Evolutionary conservation across 2,113 vertebrate species (phyloP).

Genomic region (Ranitomeya imitator): DNA sequence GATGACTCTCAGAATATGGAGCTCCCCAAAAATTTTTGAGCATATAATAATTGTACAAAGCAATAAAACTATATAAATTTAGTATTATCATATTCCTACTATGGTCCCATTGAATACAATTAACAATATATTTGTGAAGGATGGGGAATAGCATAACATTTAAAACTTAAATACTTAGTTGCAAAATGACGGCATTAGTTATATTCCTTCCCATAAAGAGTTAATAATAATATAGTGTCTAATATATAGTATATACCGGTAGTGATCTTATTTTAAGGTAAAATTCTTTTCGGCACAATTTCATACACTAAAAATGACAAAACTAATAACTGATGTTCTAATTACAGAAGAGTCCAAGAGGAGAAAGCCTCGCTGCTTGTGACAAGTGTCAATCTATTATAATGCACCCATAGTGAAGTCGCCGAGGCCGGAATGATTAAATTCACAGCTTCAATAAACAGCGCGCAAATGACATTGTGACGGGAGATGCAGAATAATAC

Average conservation of each 20-base stretch:
- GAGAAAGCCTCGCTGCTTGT: conserved; percentile 57
- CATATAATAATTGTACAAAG: too few relatives aligned
- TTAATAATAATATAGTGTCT: too few relatives aligned
- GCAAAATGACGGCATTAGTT: too few relatives aligned
- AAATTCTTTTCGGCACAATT: neutral
- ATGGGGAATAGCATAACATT: too few relatives aligned
- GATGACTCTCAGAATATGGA: too few relatives aligned
- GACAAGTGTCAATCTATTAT: conserved; percentile 62
- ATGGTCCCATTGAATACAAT: too few relatives aligned
- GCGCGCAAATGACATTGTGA: conserved; percentile 69
- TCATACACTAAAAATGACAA: neutral
- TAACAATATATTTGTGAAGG: too few relatives aligned
- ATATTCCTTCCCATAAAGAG: too few relatives aligned
- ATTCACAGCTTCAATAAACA: conserved; percentile 75
- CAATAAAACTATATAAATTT: too few relatives aligned
- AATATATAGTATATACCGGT: neutral
- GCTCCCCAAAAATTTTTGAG: too few relatives aligned
- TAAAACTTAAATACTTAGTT: too few relatives aligned
- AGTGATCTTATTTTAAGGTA: neutral
- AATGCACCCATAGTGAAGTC: conserved; percentile 59
- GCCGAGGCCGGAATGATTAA: conserved; percentile 67
- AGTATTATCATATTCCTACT: too few relatives aligned
- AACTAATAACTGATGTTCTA: neutral
- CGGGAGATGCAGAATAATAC: conserved; percentile 69
- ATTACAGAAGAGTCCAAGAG: neutral